These are phyloP conservation scores for Actinia tenebrosa DNA, from an alignment of 64 coral and sea anemone genomes.

Conservation along the genomic window DNA sequence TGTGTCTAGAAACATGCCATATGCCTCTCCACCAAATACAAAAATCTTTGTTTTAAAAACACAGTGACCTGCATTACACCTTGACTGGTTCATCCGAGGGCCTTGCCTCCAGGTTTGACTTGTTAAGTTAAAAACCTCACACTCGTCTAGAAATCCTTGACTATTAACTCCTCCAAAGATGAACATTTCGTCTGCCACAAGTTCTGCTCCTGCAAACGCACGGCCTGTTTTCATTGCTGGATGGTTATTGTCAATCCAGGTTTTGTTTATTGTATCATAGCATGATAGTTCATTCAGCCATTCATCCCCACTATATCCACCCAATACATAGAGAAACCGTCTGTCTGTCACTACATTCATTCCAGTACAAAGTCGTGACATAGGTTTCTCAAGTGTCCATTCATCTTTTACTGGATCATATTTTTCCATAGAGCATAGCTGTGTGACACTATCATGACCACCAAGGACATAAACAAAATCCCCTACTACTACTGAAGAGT, in stretches of 20 bases:
- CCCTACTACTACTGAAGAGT: background rate
- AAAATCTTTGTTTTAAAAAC: slow-evolving; percentile 9
- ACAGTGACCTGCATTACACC: background rate
- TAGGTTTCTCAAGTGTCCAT: background rate
- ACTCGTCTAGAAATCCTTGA: background rate
- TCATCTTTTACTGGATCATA: background rate
- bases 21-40: slow-evolving; percentile 14
- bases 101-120: slow-evolving; percentile 3
- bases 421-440: slow-evolving; percentile 22
- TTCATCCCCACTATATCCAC: background rate
- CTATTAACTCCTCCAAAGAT: slow-evolving; percentile 8
- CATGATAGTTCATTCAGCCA: background rate
- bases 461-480: background rate
- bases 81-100: background rate
- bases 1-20: slow-evolving; percentile 3
- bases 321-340: background rate
- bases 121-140: slow-evolving; percentile 1
- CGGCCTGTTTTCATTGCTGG: background rate
- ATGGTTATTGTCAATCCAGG: background rate
- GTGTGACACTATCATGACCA: slow-evolving; percentile 6
- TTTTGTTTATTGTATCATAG: background rate
- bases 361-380: background rate
- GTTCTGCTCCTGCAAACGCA: slow-evolving; percentile 12
- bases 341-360: background rate
- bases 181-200: background rate